Evolutionary conservation across 1,140 invertebrate species (phyloP).

Genomic region (Harpegnathos saltator): DNA sequence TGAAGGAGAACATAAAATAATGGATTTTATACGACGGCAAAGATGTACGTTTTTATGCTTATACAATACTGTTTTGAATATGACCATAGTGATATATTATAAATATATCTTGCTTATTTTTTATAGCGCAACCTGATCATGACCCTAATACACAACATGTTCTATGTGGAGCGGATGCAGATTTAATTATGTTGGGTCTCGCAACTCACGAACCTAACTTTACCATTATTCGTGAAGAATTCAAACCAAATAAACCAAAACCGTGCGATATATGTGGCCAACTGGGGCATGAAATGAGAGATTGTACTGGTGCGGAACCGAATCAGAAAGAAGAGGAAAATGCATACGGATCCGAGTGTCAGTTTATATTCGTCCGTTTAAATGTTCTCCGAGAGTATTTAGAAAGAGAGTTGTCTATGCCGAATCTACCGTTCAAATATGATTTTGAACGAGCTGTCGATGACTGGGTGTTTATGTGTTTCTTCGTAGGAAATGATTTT

Average conservation of each 20-base stretch:
- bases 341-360: conserved; percentile 90
- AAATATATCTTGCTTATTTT: conserved; percentile 64
- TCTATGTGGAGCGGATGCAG: conserved; percentile 98
- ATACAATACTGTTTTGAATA: background rate
- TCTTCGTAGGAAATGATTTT: conserved; percentile 99
- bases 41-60: conserved; percentile 87
- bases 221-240: conserved; percentile 99
- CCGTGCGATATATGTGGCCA: conserved; percentile 99
- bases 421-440: conserved; percentile 96
- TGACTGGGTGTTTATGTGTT: conserved; percentile 99
- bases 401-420: conserved; percentile 96
- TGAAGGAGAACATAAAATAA: conserved; percentile 99
- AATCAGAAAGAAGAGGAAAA: conserved; percentile 86
- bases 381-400: conserved; percentile 98
- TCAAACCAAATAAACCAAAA: conserved; percentile 98
- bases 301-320: conserved; percentile 92
- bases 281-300: conserved; percentile 97
- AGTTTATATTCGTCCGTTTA: conserved; percentile 96
- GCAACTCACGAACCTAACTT: conserved; percentile 99
- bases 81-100: conserved; percentile 7
- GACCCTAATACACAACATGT: conserved; percentile 99
- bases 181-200: conserved; percentile 99
- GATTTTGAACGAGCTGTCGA: conserved; percentile 96
- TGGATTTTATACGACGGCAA: conserved; percentile 99
- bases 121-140: conserved; percentile 95